These are phyloP conservation scores for Meloe dianella DNA, from an alignment of 2,888 invertebrate genomes.

Conservation along the genomic window DNA sequence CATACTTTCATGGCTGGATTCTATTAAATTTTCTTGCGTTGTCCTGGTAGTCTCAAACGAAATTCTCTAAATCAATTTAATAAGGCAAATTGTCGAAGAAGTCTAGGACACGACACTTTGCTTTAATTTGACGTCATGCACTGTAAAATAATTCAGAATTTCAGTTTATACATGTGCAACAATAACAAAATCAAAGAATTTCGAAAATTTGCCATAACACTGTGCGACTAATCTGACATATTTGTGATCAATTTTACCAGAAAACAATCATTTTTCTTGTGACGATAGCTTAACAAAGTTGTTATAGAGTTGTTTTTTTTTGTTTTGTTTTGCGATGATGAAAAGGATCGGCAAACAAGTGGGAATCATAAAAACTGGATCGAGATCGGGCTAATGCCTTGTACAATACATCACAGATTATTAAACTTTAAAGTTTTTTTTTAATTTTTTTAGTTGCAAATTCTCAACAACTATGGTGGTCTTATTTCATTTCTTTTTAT, in stretches of 20 bases:
- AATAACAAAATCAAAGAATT: neutral
- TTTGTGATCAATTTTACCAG: neutral
- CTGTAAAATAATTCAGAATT: neutral
- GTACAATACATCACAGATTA: slow-evolving; percentile 2
- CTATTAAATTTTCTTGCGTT: too few species aligned
- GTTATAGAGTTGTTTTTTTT: neutral
- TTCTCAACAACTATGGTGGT: neutral
- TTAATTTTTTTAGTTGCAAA: neutral
- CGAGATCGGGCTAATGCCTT: neutral
- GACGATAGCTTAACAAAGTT: neutral
- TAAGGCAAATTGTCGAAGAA: too few species aligned
- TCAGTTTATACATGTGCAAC: too few species aligned
- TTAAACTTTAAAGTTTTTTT: slow-evolving; percentile 4
- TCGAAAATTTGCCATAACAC: neutral
- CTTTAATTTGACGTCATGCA: too few species aligned
- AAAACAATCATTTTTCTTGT: neutral
- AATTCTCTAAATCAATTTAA: too few species aligned
- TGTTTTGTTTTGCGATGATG: neutral
- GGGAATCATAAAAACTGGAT: neutral
- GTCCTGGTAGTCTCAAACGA: too few species aligned
- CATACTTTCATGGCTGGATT: too few species aligned
- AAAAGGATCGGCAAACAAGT: neutral
- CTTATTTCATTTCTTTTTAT: neutral
- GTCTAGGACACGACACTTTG: too few species aligned
- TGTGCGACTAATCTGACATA: neutral